phyloP scores from a whole-genome alignment of 53 echinoderm and acorn worm genomes.

The Mesocentrotus franciscanus region DNA sequence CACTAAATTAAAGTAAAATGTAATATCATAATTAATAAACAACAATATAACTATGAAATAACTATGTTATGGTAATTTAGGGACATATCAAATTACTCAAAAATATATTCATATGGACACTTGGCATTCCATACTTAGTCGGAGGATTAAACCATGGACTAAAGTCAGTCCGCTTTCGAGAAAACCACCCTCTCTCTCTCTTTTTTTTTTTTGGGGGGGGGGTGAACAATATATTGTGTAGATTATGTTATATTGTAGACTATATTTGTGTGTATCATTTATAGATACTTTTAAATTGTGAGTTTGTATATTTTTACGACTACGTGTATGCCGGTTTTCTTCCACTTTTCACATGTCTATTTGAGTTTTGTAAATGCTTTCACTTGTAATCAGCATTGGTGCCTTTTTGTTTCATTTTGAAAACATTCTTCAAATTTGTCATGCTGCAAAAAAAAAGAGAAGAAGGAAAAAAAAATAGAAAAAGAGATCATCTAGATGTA shows the following conservation, averaged over 20 bases:
- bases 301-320: slow-evolving; percentile 19
- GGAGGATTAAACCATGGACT: too few relatives aligned
- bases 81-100: too few relatives aligned
- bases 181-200: too few relatives aligned
- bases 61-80: too few relatives aligned
- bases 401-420: slow-evolving; percentile 53
- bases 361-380: slow-evolving; percentile 8
- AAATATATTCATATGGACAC: too few relatives aligned
- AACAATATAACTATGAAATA: too few relatives aligned
- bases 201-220: not conserved
- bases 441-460: slow-evolving; percentile 30
- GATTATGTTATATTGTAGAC: not conserved
- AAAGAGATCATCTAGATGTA: not conserved
- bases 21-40: too few relatives aligned
- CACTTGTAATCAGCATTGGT: slow-evolving; percentile 21
- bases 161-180: too few relatives aligned
- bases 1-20: too few relatives aligned
- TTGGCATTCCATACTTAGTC: too few relatives aligned
- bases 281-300: not conserved
- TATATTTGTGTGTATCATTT: slow-evolving; percentile 15
- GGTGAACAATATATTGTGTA: not conserved
- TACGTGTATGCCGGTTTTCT: not conserved
- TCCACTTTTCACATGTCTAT: not conserved
- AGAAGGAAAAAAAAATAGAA: not conserved
- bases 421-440: slow-evolving; percentile 18